phyloP scores from a whole-genome alignment of 2,113 vertebrate species.

The Archocentrus centrarchus region DNA sequence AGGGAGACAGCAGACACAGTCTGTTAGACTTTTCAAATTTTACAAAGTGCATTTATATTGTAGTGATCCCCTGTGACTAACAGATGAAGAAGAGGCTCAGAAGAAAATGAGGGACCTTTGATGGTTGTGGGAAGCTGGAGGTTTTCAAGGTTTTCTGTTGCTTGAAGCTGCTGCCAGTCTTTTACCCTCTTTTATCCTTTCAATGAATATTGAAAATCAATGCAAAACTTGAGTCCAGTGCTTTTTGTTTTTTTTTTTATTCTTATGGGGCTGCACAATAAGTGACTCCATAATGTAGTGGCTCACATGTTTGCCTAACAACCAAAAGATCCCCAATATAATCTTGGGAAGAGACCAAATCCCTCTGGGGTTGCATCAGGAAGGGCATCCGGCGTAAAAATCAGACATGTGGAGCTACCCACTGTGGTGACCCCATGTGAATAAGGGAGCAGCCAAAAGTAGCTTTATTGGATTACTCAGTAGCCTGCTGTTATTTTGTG shows the following conservation, averaged over 20 bases:
- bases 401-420: neutral
- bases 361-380: neutral
- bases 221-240: neutral
- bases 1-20: slow-evolving; percentile 22
- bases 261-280: neutral
- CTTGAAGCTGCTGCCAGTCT: neutral
- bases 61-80: neutral
- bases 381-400: neutral
- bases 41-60: neutral
- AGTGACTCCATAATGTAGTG: neutral
- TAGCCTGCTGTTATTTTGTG: neutral
- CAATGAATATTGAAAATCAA: neutral
- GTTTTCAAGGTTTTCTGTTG: neutral
- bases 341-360: neutral
- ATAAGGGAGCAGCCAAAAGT: slow-evolving; percentile 5
- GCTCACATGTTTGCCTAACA: neutral
- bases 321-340: neutral
- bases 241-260: neutral
- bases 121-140: neutral
- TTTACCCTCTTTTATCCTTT: neutral
- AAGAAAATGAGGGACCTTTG: neutral
- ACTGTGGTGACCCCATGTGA: slow-evolving; percentile 4
- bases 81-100: neutral
- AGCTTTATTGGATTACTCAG: neutral
- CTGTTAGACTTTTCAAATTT: neutral